A percentile compares a stretch with the other conserved stretches of the same genome.
These are phyloP conservation scores for Meriones unguiculatus DNA, from an alignment of 2,113 vertebrate genomes.

Conservation along the genomic window DNA sequence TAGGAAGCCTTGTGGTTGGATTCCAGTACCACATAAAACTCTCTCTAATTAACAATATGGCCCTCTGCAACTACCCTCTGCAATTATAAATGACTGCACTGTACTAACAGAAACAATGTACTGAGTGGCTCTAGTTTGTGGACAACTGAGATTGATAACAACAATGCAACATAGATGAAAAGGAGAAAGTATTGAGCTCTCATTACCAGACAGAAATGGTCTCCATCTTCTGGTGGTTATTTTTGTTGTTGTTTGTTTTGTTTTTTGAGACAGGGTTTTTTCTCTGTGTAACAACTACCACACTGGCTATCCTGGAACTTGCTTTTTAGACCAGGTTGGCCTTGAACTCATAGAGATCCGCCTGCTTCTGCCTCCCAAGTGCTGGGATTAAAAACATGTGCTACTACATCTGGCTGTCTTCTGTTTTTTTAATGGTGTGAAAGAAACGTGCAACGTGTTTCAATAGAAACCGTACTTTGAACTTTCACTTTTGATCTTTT, in stretches of 20 bases:
- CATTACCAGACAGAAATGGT: neutral
- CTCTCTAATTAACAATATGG: neutral
- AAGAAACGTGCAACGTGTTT: neutral
- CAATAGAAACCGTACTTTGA: neutral
- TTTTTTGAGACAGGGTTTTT: neutral
- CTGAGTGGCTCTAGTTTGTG: neutral
- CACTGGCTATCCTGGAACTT: neutral
- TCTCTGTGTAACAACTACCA: neutral
- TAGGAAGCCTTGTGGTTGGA: neutral
- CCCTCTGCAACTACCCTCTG: neutral
- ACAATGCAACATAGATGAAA: neutral
- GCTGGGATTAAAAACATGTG: neutral
- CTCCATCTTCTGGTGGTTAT: neutral
- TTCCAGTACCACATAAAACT: neutral
- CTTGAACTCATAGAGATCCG: neutral
- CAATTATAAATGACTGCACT: neutral
- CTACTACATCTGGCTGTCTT: neutral
- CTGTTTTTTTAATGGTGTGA: neutral
- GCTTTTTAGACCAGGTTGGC: neutral
- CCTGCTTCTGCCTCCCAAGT: neutral
- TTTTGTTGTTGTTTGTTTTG: neutral
- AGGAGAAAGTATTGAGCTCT: neutral
- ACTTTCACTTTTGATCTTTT: neutral
- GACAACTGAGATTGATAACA: neutral
- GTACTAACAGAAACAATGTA: neutral